Percentiles rank a stretch among this genome's conserved stretches.
Conservation (phyloP, 2,797 vertebrate species). For the Ceyx erithaca region DNA sequence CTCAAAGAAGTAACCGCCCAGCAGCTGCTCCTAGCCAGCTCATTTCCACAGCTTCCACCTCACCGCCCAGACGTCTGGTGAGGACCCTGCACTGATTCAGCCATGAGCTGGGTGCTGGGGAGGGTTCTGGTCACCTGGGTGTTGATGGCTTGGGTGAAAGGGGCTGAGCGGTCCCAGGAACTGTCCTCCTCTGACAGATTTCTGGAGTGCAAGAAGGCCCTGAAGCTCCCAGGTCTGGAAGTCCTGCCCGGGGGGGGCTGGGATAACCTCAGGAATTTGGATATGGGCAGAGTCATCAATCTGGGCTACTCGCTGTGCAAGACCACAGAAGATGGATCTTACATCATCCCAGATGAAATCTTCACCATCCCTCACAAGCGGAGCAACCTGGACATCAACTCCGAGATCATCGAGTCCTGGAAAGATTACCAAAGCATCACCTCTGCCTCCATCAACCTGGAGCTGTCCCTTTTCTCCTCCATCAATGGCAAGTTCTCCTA, state of each 20-base stretch:
- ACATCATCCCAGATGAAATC: conserved; percentile 88
- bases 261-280: conserved; percentile 92
- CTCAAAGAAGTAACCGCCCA: neutral
- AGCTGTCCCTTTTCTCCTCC: conserved; percentile 76
- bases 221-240: conserved; percentile 81
- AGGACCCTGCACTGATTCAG: rapidly evolving
- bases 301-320: conserved; percentile 86
- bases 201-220: conserved; percentile 76
- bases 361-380: conserved; percentile 88
- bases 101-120: conserved; percentile 41
- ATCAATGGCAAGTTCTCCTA: conserved; percentile 88
- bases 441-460: conserved; percentile 83
- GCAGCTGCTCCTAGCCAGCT: conserved; percentile 22
- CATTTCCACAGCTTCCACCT: neutral
- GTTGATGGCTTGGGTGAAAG: neutral
- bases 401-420: conserved; percentile 89
- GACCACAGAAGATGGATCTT: conserved; percentile 88
- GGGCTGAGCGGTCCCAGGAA: neutral
- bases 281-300: conserved; percentile 89
- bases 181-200: conserved; percentile 34
- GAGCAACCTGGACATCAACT: conserved; percentile 89
- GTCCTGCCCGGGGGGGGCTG: conserved; percentile 92
- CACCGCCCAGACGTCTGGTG: rapidly evolving
- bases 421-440: conserved; percentile 84
- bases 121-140: neutral